Evolutionary conservation across 2,888 invertebrate genomes (phyloP), one percentile per base, ranked within the genome.

Genomic region (Zhuqinia jingwanae): DNA sequence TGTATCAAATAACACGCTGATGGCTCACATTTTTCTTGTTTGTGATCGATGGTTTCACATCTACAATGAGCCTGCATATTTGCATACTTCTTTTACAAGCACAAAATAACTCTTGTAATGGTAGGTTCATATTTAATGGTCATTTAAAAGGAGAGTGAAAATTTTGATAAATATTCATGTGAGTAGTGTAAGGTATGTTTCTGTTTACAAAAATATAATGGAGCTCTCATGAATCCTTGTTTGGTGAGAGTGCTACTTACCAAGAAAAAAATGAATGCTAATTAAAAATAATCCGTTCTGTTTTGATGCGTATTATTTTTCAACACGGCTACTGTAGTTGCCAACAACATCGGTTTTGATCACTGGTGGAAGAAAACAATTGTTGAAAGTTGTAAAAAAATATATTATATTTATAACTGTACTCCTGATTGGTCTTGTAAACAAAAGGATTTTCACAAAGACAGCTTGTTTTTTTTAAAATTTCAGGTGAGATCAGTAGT

Each of bases 401-500:
- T 2, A 47, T 2, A 47, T 47, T 11, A 47, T 47, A 15, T 47
- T 1, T 47, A 45, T 45, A 5, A 15, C 47, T 47, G 47, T n/a
- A 53, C 36, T 36, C 3, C 36, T 36, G 36, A 36, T 36, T 36
- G 36, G 36, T 36, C 36, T 36, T 36, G 53, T 53, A 56, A n/a
- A 56, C 17, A 56, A 56, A n/a, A 56, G n/a, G 17, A 20, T 56
- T 56, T 56, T 36, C 36, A n/a, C 56, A 56, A 56, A 56, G 20
- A 58, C 11, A 25, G 15, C 30, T 63, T 63, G n/a, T n/a, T n/a
- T n/a, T n/a, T n/a, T n/a, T n/a, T n/a, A n/a, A n/a, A n/a, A n/a
- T 63, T 36, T 30, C 22, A 22, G 63, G 63, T 63, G 63, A 63
- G 63, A 65, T 65, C 65, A 65, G 17, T n/a, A n/a, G n/a, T n/a